These are phyloP conservation scores for Euwallacea similis DNA, from an alignment of 1,140 invertebrate species.

Conservation along the genomic window DNA sequence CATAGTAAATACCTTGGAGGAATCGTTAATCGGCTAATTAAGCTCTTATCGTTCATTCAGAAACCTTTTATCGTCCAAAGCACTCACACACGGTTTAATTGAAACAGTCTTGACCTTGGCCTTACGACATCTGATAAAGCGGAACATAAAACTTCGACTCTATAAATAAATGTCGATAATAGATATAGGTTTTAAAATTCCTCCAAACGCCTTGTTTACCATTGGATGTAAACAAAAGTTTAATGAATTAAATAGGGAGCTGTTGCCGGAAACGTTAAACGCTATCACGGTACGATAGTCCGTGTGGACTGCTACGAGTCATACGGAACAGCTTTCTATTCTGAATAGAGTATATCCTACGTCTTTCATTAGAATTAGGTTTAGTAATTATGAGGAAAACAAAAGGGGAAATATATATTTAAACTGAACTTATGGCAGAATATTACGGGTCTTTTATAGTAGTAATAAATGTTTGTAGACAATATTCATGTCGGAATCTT, in stretches of 20 bases:
- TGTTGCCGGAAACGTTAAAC: constrained; percentile 21
- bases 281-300: constrained; percentile 6
- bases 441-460: constrained; percentile 46
- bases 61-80: not conserved
- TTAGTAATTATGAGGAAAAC: constrained; percentile 37
- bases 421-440: constrained; percentile 44
- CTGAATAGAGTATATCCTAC: constrained; percentile 29
- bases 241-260: constrained; percentile 18
- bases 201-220: constrained; percentile 23
- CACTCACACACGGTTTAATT: constrained; percentile 7
- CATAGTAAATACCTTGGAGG: too few relatives aligned
- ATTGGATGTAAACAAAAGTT: constrained; percentile 23
- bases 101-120: constrained; percentile 22
- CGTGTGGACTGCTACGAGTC: not conserved
- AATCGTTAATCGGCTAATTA: too few relatives aligned
- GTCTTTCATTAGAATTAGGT: constrained; percentile 49
- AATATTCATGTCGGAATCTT: constrained; percentile 33
- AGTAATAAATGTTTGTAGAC: constrained; percentile 37
- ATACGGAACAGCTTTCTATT: constrained; percentile 13
- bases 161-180: constrained; percentile 36
- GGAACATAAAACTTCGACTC: constrained; percentile 15
- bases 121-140: constrained; percentile 24
- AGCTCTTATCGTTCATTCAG: too few relatives aligned
- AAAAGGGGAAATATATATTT: constrained; percentile 21
- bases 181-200: constrained; percentile 30